These are phyloP conservation scores for Thamnophis elegans DNA, from an alignment of 2,797 vertebrate species.

Conservation along the genomic window DNA sequence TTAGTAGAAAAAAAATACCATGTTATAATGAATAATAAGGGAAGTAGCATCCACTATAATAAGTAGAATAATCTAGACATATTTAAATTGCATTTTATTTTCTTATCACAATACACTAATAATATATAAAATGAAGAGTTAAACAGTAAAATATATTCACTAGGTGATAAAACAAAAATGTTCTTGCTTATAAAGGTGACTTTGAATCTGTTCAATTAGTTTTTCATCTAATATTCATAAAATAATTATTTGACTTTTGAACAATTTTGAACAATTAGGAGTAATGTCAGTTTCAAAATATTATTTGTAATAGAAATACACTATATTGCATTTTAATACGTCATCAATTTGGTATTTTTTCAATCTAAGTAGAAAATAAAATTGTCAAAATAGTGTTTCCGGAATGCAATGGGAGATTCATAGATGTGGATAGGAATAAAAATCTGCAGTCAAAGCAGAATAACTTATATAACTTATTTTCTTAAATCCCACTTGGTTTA, in stretches of 20 bases:
- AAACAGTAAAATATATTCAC: slow-evolving; percentile 36
- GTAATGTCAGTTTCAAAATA: background rate
- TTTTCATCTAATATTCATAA: background rate
- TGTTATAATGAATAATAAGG: background rate
- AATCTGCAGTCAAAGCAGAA: background rate
- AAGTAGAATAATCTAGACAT: background rate
- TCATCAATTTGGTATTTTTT: background rate
- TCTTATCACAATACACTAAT: slow-evolving; percentile 46
- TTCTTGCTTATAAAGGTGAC: background rate
- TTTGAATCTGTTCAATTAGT: background rate
- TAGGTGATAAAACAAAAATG: background rate
- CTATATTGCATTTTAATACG: background rate
- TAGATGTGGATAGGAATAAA: background rate
- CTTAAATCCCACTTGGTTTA: background rate
- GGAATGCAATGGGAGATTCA: background rate
- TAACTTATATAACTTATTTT: background rate
- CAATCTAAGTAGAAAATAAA: background rate
- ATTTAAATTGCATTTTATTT: background rate
- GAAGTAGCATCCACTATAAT: background rate
- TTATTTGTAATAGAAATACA: background rate
- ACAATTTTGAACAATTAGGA: background rate
- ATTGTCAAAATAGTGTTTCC: background rate
- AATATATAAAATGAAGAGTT: slow-evolving; percentile 59
- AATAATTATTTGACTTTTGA: background rate
- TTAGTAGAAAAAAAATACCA: background rate